Evolutionary conservation across 2,113 vertebrate species (phyloP), one percentile per base, ranked within the genome.

Genomic region (Psettodes erumei): DNA sequence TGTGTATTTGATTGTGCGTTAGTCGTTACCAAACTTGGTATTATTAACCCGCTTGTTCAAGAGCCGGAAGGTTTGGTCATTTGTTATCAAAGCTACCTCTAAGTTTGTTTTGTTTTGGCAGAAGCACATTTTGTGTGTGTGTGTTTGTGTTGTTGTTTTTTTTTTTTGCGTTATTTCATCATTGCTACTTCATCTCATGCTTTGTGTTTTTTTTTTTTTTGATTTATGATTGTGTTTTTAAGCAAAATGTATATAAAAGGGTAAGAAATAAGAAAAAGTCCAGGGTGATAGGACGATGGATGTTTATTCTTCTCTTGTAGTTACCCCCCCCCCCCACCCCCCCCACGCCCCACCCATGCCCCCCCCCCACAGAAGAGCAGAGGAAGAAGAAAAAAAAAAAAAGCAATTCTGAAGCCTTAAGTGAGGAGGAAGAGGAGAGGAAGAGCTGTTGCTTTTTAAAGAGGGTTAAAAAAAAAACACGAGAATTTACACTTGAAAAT

Each of bases 31-130:
- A 96, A 96, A 96, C 94, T 90, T 88, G 93, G 94, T 95, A 90
- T 93, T 93, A 90, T 86, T 87, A 93, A 93, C 93, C 75, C 79
- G 93, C 93, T 91, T 88, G 63, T 38, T 53, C 73, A 94, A 92
- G 89, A 94, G 92, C 89, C 82, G 58, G 85, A 88, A 76, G 88
- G 89, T 93, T 92, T 89, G 91, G 86, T 88, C 65, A 66, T 95
- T 85, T 89, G 77, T 95, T 93, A 90, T 94, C 89, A 95, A 96
- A 98, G 97, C 97, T 99, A 98, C 98, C 98, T 99, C 97, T 97
- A 95, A 91, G 73, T 96, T 85, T 78, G 77, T 79, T 62, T 59
- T n/a, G 53, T 60, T 69, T 83, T 71, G 84, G 51, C 75, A 76
- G 89, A 90, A 90, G 86, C 89, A 89, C 83, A 88, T 84, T 81